A percentile compares a stretch with the other conserved stretches of the same genome.
phyloP scores from a whole-genome alignment of 2,888 invertebrate genomes.

The Lycia hirtaria region DNA sequence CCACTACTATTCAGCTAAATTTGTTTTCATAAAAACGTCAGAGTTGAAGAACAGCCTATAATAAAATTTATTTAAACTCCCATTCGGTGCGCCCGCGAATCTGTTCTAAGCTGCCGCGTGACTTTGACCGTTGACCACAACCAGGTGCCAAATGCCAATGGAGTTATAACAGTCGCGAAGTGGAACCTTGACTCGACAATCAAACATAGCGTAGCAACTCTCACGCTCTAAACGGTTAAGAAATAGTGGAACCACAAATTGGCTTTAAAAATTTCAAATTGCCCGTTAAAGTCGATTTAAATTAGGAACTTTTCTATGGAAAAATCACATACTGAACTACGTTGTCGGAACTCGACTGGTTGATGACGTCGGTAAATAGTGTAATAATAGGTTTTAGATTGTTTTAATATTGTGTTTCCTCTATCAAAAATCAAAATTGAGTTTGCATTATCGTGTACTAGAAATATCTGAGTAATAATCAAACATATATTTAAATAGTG shows the following conservation, averaged over 20 bases:
- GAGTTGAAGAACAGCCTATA: no score
- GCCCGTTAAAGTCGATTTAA: neutral
- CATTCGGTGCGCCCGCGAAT: neutral
- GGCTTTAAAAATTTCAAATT: neutral
- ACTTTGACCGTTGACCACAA: constrained; percentile 25
- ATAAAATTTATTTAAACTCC: neutral
- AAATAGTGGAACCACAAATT: constrained; percentile 8
- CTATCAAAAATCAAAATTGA: no score
- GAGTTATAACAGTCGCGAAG: constrained; percentile 11
- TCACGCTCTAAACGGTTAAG: neutral
- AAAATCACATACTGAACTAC: no score
- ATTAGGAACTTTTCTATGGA: neutral
- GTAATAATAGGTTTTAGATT: no score
- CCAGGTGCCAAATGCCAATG: constrained; percentile 21
- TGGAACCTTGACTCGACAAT: constrained; percentile 14
- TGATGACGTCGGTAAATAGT: no score
- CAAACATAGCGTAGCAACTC: constrained; percentile 3
- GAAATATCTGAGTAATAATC: no score
- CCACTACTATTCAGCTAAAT: no score
- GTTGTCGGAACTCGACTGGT: no score
- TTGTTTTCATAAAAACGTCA: no score
- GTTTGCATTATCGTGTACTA: no score
- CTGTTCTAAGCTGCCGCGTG: constrained; percentile 5
- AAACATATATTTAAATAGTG: no score
- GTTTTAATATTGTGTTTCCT: no score